phyloP scores from a whole-genome alignment of 2,888 invertebrate species.

The Papilio demoleus region DNA sequence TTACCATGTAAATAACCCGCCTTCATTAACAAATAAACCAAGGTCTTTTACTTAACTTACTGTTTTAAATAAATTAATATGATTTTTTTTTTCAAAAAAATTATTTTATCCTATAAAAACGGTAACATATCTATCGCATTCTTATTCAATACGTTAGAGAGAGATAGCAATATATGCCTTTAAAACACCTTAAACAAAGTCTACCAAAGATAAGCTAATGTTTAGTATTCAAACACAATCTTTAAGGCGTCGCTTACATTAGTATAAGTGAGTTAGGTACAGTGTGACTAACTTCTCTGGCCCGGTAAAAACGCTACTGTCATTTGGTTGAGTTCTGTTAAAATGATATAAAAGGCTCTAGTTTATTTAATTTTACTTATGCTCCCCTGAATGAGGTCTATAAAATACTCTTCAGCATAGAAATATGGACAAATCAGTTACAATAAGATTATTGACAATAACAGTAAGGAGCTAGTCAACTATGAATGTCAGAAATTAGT shows the following conservation, averaged over 20 bases:
- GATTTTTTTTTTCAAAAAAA: not conserved
- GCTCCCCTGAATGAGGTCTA: no score
- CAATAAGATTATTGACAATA: no score
- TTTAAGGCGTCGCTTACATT: slow-evolving; percentile 11
- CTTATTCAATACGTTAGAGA: not conserved
- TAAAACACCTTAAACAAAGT: slow-evolving; percentile 30
- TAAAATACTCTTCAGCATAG: no score
- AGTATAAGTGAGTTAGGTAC: slow-evolving; percentile 3
- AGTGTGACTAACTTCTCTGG: no score
- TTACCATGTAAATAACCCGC: not conserved
- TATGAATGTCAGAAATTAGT: no score
- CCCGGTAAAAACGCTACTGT: no score
- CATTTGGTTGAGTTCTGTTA: no score
- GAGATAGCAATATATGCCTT: slow-evolving; percentile 4
- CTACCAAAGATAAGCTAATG: slow-evolving; percentile 28
- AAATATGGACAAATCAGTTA: no score
- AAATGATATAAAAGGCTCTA: no score
- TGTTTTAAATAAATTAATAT: no score
- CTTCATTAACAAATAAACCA: not conserved
- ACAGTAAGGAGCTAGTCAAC: no score
- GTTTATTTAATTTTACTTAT: no score
- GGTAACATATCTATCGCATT: not conserved
- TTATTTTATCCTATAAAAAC: not conserved
- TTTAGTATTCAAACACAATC: slow-evolving; percentile 39
- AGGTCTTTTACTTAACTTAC: not conserved